Evolutionary conservation across 2,797 vertebrate species (phyloP).

Genomic region (Darevskia mixta): DNA sequence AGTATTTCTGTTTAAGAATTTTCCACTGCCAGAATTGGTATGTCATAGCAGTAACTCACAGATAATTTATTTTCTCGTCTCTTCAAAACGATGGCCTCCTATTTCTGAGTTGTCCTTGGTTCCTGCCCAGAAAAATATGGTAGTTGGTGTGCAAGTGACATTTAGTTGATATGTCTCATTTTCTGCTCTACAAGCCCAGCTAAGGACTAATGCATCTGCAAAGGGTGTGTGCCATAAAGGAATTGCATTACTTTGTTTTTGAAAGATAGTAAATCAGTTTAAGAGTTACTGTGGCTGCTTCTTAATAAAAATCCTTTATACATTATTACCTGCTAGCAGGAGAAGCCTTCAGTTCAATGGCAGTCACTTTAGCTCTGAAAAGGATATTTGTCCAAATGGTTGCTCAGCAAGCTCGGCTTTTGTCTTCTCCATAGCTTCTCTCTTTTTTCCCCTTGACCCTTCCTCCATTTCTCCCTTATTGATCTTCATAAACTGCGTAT

Average conservation of each 20-base stretch:
- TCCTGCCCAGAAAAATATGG: constrained; percentile 45
- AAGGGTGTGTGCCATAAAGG: constrained; percentile 31
- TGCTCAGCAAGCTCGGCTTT: not conserved
- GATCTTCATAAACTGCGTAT: not conserved
- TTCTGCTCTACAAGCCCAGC: constrained; percentile 27
- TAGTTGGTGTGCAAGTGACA: constrained; percentile 28
- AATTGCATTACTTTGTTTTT: constrained; percentile 45
- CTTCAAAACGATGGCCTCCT: constrained; percentile 35
- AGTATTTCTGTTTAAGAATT: constrained; percentile 37
- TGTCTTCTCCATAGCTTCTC: not conserved
- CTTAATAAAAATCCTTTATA: constrained; percentile 44
- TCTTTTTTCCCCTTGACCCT: not conserved
- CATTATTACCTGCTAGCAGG: constrained; percentile 22
- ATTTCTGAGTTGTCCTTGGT: constrained; percentile 26
- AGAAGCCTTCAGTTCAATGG: constrained; percentile 41
- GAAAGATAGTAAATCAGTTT: constrained; percentile 45
- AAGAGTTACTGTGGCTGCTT: constrained; percentile 30
- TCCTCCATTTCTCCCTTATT: not conserved
- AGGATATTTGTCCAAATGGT: not conserved
- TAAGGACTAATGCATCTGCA: constrained; percentile 29
- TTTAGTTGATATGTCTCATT: constrained; percentile 34
- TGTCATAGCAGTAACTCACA: constrained; percentile 15
- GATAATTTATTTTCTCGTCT: constrained; percentile 55
- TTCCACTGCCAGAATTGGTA: not conserved
- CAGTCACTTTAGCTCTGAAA: constrained; percentile 37